phyloP scores from a whole-genome alignment of 2,797 vertebrate species.

The Chloroceryle amazona region DNA sequence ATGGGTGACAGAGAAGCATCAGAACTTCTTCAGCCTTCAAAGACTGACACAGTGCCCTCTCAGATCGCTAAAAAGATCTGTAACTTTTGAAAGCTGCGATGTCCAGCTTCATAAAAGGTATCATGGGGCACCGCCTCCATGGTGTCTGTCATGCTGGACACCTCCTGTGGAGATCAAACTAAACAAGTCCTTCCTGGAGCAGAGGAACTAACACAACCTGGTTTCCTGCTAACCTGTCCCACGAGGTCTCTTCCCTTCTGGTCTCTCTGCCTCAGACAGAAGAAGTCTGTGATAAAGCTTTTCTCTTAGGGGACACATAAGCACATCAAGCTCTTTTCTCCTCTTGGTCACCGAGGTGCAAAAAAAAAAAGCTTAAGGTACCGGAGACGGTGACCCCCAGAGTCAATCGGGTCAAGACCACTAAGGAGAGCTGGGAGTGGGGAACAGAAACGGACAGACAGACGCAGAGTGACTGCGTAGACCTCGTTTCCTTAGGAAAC shows the following conservation, averaged over 20 bases:
- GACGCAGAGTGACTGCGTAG: constrained; percentile 37
- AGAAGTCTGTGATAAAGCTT: not conserved
- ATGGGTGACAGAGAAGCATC: not conserved
- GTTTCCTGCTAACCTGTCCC: constrained; percentile 57
- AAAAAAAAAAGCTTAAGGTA: not conserved
- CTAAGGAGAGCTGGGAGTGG: not conserved
- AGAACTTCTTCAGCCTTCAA: not conserved
- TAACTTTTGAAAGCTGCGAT: not conserved
- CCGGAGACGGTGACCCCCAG: not conserved
- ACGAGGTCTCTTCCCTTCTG: not conserved
- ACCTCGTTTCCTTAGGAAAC: constrained; percentile 69
- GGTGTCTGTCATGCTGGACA: not conserved
- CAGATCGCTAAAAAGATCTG: not conserved
- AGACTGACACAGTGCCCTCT: not conserved
- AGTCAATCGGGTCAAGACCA: not conserved
- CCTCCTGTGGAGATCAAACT: constrained; percentile 14
- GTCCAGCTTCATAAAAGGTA: not conserved
- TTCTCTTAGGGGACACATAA: not conserved
- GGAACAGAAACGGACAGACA: constrained; percentile 58
- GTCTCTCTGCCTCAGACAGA: not conserved
- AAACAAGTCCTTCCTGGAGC: constrained; percentile 19
- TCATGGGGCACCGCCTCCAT: not conserved
- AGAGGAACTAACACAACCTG: constrained; percentile 41
- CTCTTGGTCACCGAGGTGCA: not conserved
- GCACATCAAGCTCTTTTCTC: not conserved